Evolutionary conservation across 2,888 invertebrate genomes (phyloP), one percentile per base, ranked within the genome.

Genomic region (Drosophila monieri): DNA sequence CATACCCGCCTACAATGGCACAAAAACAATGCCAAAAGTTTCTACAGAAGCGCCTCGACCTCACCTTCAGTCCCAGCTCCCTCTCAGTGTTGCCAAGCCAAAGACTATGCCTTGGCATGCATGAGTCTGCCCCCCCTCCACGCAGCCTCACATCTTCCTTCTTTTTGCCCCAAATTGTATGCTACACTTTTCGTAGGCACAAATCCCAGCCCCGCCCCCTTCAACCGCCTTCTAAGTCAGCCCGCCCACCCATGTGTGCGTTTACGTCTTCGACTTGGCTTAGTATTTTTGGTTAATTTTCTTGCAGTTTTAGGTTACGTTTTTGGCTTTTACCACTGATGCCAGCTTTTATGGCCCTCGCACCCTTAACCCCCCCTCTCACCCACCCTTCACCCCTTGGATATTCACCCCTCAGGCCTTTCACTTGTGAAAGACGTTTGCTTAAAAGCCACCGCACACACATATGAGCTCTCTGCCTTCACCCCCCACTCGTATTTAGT

Each of bases 281-380:
- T 88, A 85, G 89, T 89, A 85, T 85, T 85, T 85, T 85, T 85
- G 89, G 84, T 88, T 85, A 85, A 85, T 85, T 85, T 88, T 85
- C 89, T 88, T 88, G 88, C 88, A 85, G 84, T 85, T 85, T 89
- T 85, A 74, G 89, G 84, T 89, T 89, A 89, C 86, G 85, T 85
- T 84, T 85, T 84, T 88, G 83, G 88, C 86, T 81, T 88, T 88
- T 73, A 79, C 79, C 70, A 73, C 85, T 78, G 79, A 72, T 70
- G 81, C 61, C 59, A 58, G 55, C 70, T 43, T 65, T 65, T 51
- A 64, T 64, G 64, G 32, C 14, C 44, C 43, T 25, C n/a, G 3
- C 21, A 23, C 21, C 21, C 21, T 23, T 23, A 23, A 23, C 21
- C n/a, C 49, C 21, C 27, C 41, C 35, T 39, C 23, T 14, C 35